Evolutionary conservation across 2,797 vertebrate species (phyloP).

Genomic region (Gambelia wislizenii): DNA sequence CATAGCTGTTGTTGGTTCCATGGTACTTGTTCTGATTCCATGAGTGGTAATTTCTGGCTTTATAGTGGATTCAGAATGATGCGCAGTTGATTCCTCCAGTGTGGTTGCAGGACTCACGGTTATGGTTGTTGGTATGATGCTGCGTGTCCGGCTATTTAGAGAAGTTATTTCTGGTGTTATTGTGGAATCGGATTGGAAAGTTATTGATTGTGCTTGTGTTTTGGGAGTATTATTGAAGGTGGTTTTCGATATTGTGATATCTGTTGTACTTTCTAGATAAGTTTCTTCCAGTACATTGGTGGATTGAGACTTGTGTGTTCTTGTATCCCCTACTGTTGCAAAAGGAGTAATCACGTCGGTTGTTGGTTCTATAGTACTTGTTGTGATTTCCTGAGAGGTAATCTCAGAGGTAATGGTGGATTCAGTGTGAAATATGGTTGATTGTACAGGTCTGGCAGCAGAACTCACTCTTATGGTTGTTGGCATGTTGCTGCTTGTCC

Average conservation of each 20-base stretch:
- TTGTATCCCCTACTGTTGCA: not conserved
- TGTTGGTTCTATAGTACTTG: not conserved
- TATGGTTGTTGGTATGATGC: not conserved
- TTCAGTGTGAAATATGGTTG: no score
- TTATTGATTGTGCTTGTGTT: not conserved
- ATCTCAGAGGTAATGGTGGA: no score
- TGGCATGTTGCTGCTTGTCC: no score
- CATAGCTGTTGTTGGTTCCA: no score
- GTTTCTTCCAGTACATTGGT: not conserved
- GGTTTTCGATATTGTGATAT: not conserved
- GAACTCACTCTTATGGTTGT: no score
- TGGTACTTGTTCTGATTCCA: not conserved
- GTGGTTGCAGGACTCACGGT: not conserved
- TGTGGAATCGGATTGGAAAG: not conserved
- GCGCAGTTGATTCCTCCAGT: not conserved
- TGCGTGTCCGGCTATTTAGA: not conserved
- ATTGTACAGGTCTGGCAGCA: no score
- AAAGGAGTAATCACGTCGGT: rapidly evolving
- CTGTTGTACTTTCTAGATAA: not conserved
- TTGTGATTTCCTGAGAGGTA: no score
- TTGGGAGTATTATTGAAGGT: not conserved
- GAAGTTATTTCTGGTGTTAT: not conserved
- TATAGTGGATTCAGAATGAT: rapidly evolving
- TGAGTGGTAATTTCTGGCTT: no score
- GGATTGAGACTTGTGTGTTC: not conserved